Base-by-base conservation (phyloP, 2,113 vertebrate genomes). In the Sphaerodactylus townsendi region DNA sequence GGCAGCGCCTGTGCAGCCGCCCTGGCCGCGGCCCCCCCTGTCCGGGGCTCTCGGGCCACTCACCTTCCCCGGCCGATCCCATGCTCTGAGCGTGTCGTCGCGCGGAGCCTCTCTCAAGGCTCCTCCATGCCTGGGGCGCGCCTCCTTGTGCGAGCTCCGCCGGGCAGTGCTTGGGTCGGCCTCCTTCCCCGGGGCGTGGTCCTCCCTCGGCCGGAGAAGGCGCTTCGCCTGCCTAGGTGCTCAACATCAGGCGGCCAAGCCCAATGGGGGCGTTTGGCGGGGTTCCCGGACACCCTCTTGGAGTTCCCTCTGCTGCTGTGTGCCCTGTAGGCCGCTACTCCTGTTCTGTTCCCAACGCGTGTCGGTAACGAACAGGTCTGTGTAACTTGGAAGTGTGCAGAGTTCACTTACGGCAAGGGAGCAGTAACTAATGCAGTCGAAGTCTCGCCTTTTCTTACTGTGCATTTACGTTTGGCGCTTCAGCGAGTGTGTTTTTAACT, bases 61-160 rank as follows among this genome's bases (percentile, higher is more conserved):
- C 91, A 90, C 92, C 89, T 88, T 82, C 78, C 15, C n/a, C 46
- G 79, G 87, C 80, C 10, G 4, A 23, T 33, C 80, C 88, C 91
- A 92, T 92, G 37, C 89, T 91, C 59, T 6, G 50, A 39, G 39
- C 30, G 21, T n/a, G 28, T 13, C 84, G 35, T 25, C 17, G 62
- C 79, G 23, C 48, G 21, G 25, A 46, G 48, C 71, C 30, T 35
- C 4, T 1, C 59, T 86, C 72, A 81, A n/a, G 65, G 77, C 33
- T 0, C 0, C 23, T 84, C 77, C 86, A 91, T 64, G n/a, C 79
- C 46, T 9, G 6, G 13, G 48, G 9, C 39, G 46, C 66, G 59
- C 50, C n/a, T 15, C 1, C 66, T 23, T 28, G 65, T 13, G 50
- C 75, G 11, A 7, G 23, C n/a, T 30, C 9, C 4, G 50, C 25